These are phyloP conservation scores for Aradophagus sp. DNA, from an alignment of 1,140 invertebrate species.

Conservation along the genomic window DNA sequence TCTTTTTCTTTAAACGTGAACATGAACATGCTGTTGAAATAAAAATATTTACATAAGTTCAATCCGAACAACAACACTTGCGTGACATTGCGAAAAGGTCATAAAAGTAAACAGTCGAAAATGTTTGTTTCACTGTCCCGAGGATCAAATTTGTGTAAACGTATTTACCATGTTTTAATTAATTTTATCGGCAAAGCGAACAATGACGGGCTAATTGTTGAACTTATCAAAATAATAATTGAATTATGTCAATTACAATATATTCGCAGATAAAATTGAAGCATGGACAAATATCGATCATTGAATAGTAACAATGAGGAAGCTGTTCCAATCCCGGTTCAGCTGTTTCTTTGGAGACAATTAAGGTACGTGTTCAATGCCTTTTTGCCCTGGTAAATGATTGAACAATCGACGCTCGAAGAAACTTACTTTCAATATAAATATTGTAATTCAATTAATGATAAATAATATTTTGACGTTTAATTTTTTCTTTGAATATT, in stretches of 20 bases:
- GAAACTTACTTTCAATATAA: too few relatives aligned
- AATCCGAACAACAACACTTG: too few relatives aligned
- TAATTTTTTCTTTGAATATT: too few relatives aligned
- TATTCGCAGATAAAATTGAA: conserved; percentile 50
- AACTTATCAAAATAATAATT: conserved; percentile 45
- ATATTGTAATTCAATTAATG: background rate
- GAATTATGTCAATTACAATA: conserved; percentile 35
- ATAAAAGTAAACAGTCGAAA: too few relatives aligned
- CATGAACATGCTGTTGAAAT: too few relatives aligned
- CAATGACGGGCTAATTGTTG: conserved; percentile 28
- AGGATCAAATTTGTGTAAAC: too few relatives aligned
- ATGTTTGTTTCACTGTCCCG: too few relatives aligned
- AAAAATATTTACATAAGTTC: too few relatives aligned
- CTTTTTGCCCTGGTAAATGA: conserved; percentile 11
- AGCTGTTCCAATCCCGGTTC: conserved; percentile 95
- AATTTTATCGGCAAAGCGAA: conserved; percentile 19
- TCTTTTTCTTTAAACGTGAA: too few relatives aligned
- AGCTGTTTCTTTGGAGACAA: conserved; percentile 98
- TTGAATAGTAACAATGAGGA: conserved; percentile 80
- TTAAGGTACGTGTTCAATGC: conserved; percentile 80
- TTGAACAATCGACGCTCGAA: background rate
- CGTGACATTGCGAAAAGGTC: too few relatives aligned
- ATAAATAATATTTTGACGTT: too few relatives aligned
- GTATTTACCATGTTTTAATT: conserved; percentile 33
- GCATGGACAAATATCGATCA: conserved; percentile 69